phyloP scores from a whole-genome alignment of 2,797 vertebrate species.

The Percopsis omiscomaycus region DNA sequence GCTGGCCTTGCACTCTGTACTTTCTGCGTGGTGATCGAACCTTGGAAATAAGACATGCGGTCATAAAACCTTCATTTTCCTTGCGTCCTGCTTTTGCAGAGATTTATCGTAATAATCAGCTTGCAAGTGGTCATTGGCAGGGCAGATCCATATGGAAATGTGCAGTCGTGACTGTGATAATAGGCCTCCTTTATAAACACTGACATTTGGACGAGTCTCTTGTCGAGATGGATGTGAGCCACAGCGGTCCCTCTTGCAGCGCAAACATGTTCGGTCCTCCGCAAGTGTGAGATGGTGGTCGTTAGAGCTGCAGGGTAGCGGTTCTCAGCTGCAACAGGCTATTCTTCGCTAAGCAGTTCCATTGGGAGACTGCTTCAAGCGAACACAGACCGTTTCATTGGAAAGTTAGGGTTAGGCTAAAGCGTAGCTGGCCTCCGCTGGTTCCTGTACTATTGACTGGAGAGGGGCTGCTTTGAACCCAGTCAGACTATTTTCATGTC shows the following conservation, averaged over 20 bases:
- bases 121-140: constrained; percentile 51
- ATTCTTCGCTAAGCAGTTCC: constrained; percentile 32
- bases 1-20: constrained; percentile 45
- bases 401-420: constrained; percentile 44
- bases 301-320: constrained; percentile 32
- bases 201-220: constrained; percentile 41
- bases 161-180: constrained; percentile 54
- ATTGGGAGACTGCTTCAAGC: constrained; percentile 23
- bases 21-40: constrained; percentile 48
- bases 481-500: constrained; percentile 43
- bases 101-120: constrained; percentile 65
- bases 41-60: constrained; percentile 48
- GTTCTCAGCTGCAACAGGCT: constrained; percentile 22
- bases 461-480: constrained; percentile 21
- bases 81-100: constrained; percentile 46
- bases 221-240: constrained; percentile 37
- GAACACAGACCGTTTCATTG: constrained; percentile 34
- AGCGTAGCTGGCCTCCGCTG: constrained; percentile 21
- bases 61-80: constrained; percentile 53
- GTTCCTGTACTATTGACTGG: constrained; percentile 23
- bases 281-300: constrained; percentile 34
- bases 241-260: constrained; percentile 29
- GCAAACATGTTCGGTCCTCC: constrained; percentile 37
- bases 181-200: constrained; percentile 51
- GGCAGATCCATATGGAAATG: constrained; percentile 57